Conservation (phyloP, 2,113 vertebrate genomes). For the Mionectes macconnelli region DNA sequence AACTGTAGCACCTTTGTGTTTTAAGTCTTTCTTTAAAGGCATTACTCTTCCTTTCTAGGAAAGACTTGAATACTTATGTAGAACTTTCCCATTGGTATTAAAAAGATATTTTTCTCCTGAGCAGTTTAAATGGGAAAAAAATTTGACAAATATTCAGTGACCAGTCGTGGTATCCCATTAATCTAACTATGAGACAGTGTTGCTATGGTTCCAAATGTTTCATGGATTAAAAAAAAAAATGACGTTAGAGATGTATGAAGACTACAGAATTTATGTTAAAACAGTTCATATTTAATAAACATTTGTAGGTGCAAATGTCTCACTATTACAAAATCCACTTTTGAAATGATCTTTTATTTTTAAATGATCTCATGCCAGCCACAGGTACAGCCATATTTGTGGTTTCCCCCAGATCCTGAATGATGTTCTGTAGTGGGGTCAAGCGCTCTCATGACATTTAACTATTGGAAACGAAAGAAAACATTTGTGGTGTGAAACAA, state of each 20-base stretch:
- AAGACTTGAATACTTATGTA: background rate
- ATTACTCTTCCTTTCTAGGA: background rate
- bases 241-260: background rate
- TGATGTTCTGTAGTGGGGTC: conserved; percentile 61
- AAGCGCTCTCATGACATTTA: conserved; percentile 60
- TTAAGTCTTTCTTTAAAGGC: background rate
- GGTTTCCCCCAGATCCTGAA: conserved; percentile 50
- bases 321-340: background rate
- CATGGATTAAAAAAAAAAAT: background rate
- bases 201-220: background rate
- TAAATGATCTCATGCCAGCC: conserved; percentile 34
- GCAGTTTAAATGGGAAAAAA: background rate
- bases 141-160: background rate
- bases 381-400: conserved; percentile 35
- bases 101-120: background rate
- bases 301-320: background rate
- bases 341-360: conserved; percentile 63
- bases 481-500: conserved; percentile 74
- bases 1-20: background rate
- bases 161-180: background rate
- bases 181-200: background rate
- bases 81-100: background rate
- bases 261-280: background rate
- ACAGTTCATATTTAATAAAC: background rate
- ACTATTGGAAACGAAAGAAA: conserved; percentile 71